A percentile compares a stretch with the other conserved stretches of the same genome.
Conservation (phyloP, 2,797 vertebrate genomes). For the Podargus strigoides region DNA sequence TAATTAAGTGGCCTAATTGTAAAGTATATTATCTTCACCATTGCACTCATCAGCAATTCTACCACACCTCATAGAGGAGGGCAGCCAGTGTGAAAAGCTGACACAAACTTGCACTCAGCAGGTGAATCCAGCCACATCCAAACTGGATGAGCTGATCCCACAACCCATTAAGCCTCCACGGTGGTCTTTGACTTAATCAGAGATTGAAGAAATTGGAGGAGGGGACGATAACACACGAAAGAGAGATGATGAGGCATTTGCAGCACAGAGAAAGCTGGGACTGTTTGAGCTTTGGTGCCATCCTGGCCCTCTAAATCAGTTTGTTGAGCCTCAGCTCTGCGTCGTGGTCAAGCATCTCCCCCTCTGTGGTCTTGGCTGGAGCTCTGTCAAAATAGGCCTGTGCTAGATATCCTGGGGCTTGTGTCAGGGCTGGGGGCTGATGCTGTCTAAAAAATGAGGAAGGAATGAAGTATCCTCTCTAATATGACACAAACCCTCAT, state of each 20-base stretch:
- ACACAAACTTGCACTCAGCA: background rate
- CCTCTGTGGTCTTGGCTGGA: background rate
- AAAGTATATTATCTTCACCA: conserved; percentile 1
- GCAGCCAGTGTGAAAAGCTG: conserved; percentile 14
- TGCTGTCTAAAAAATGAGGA: background rate
- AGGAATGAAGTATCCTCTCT: conserved; percentile 31
- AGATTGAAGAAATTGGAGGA: background rate
- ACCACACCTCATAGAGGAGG: background rate
- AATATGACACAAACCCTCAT: conserved; percentile 18
- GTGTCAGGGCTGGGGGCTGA: background rate
- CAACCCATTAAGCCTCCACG: background rate
- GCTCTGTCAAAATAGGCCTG: background rate
- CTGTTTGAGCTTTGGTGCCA: background rate
- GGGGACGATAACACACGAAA: background rate
- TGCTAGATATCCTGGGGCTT: background rate
- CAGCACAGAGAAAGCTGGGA: background rate
- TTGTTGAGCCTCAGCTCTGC: background rate
- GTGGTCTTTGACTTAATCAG: background rate
- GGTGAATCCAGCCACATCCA: background rate
- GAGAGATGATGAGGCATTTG: background rate
- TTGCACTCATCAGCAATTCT: background rate
- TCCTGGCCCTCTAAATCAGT: background rate
- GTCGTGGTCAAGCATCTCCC: rapidly evolving
- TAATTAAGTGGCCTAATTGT: conserved; percentile 43
- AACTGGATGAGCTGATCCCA: background rate